Base-by-base conservation (phyloP, 2,888 invertebrate species). In the Sicus ferrugineus region DNA sequence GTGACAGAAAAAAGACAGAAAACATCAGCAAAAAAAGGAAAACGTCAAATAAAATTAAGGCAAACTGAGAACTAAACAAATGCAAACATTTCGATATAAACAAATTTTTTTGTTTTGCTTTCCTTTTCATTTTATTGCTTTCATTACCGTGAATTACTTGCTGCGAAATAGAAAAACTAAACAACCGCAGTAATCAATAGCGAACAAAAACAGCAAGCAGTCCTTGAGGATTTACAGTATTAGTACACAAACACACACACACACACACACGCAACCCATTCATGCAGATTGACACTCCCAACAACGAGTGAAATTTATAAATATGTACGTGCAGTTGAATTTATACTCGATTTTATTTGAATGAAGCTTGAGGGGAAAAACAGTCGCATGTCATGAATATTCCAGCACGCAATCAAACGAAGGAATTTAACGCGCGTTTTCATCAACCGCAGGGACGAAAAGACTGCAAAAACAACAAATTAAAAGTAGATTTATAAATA, bases 341-440 rank as follows among this genome's bases (percentile, higher is more conserved):
- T 9, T 42, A 1, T 42, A 14, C 42, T 3, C 16, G 7, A 9
- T 4, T 42, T 50, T 4, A 21, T 21, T 21, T 50, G 4, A 50
- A 19, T 50, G 50, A 50, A 50, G 23, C 23, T 5, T 34, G 38
- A 34, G n/a, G 19, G 19, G 3, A 23, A 50, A 50, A 4, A 50
- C 23, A 1, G 28, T 21, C 14, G 54, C 54, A 26, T 54, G 28
- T 54, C 54, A 54, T 54, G 28, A 54, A 54, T 28, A 28, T 23
- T 54, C 16, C 26, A 54, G 23, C 54, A 54, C 9, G 54, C 28
- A 54, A 54, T 54, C 54, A 28, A 26, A 54, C 16, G 54, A 28
- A 54, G 28, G 26, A 26, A 54, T 54, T 23, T 26, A 54, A 16
- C 26, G 28, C 23, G 28, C 14, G 7, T 28, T 23, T 54, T 4